These are phyloP conservation scores for Melospiza melodia DNA, from an alignment of 2,113 vertebrate species.

Conservation along the genomic window DNA sequence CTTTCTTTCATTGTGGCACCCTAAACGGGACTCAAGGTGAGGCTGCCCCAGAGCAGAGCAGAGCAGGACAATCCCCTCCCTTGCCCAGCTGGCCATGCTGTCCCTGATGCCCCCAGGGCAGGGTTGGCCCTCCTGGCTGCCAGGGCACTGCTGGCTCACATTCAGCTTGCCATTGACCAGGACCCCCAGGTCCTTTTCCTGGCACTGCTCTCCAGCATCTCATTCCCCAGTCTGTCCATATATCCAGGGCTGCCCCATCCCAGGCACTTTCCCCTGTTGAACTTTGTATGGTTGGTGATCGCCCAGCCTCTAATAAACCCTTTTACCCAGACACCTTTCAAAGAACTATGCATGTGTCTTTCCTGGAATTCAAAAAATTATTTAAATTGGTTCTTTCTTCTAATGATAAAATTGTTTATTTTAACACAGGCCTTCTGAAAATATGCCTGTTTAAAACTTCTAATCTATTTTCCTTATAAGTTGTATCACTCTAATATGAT, in stretches of 20 bases:
- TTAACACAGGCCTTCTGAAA: neutral
- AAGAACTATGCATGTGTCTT: neutral
- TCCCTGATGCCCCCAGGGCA: neutral
- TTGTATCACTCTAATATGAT: neutral
- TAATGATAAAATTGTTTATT: neutral
- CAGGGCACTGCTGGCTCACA: accelerated
- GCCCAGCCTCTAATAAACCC: neutral
- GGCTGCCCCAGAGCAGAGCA: accelerated
- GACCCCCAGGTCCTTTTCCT: accelerated
- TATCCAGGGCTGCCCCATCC: neutral
- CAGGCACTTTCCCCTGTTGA: neutral
- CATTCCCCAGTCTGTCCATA: accelerated
- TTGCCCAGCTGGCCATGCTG: accelerated
- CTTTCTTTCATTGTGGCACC: neutral
- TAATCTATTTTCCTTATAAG: neutral
- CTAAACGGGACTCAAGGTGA: accelerated
- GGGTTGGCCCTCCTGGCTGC: accelerated
- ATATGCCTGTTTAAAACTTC: neutral
- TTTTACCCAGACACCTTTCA: neutral
- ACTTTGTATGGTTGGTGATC: neutral
- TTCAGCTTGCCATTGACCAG: accelerated
- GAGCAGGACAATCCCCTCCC: accelerated
- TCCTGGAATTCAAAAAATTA: neutral
- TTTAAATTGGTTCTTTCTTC: neutral
- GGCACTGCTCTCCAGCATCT: neutral